Evolutionary conservation across 2,113 vertebrate genomes (phyloP), one percentile per base, ranked within the genome.

Genomic region (Tonatia bakeri): DNA sequence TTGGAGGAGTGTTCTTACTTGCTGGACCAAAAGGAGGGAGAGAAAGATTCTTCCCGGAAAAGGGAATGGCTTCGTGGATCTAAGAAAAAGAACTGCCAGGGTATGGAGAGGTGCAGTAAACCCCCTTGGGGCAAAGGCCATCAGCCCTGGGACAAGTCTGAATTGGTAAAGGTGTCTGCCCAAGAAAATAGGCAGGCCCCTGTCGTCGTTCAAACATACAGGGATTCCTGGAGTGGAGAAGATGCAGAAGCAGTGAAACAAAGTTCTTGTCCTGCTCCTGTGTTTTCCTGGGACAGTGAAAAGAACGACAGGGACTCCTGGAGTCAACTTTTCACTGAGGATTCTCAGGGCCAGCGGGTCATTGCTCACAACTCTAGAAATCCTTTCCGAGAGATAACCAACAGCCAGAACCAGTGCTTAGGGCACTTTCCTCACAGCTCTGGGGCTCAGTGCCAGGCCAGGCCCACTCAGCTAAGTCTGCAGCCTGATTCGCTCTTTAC

Each of bases 251-350:
- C 28, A 52, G 73, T 61, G 15, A 91, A 94, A 94, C 79, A 84
- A 93, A 97, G 70, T 24, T 83, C 85, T 79, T n/a, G 31, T 86
- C 70, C 43, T 59, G 5, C 52, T 82, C 36, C 94, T 90, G 14
- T 38, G 16, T 90, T 96, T 95, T 87, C 96, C 40, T 87, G 88
- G 91, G 86, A 93, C 16, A 90, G 36, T 72, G 93, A 91, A 61
- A 95, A 79, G 16, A 87, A 43, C 73, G 95, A 96, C 69, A 94
- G 56, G 65, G 96, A 95, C 70, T 96, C 2, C 1, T 89, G 45
- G 82, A 90, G 93, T 91, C 92, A 97, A 10, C 95, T 99, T 36
- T 98, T 98, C 81, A 98, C 87, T 4, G 98, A 98, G 94, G 98
- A 98, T 65, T 98, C 98, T 0, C 90, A 99, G 15, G 99, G 98